These are phyloP conservation scores for Acanthacorydalis orientalis DNA, from an alignment of 2,888 invertebrate species.

Conservation along the genomic window DNA sequence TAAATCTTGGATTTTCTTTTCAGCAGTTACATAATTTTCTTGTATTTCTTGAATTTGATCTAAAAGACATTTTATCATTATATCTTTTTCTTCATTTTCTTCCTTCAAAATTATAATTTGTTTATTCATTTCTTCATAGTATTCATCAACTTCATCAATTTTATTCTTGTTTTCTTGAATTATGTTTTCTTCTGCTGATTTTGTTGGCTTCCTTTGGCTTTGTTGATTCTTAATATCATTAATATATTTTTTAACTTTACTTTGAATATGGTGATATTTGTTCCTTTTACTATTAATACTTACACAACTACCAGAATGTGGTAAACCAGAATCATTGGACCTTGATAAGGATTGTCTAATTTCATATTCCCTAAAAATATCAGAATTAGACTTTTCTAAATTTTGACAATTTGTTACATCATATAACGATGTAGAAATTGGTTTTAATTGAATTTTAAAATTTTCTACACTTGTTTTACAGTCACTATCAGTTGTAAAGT, in stretches of 20 bases:
- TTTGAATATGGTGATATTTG: neutral
- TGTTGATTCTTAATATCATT: neutral
- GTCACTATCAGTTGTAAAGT: too few species aligned
- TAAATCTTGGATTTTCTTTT: neutral
- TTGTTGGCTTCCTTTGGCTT: too few species aligned
- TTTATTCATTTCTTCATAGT: neutral
- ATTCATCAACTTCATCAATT: too few species aligned
- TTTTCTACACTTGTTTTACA: too few species aligned
- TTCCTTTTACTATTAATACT: neutral
- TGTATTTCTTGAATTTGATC: neutral
- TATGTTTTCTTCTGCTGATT: too few species aligned
- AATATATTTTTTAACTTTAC: conserved; percentile 1
- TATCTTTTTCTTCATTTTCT: neutral
- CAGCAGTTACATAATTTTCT: neutral
- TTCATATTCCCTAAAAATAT: neutral
- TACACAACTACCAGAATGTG: neutral
- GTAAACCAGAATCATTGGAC: neutral
- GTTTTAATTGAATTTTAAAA: neutral
- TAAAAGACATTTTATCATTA: conserved; percentile 1
- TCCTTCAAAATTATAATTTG: neutral
- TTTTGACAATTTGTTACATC: neutral
- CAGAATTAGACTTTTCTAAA: neutral
- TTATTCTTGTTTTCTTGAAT: neutral
- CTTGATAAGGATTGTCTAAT: neutral
- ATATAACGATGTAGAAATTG: neutral